Evolutionary conservation across 1,140 invertebrate species (phyloP), one percentile per base, ranked within the genome.

Genomic region (Mya arenaria): DNA sequence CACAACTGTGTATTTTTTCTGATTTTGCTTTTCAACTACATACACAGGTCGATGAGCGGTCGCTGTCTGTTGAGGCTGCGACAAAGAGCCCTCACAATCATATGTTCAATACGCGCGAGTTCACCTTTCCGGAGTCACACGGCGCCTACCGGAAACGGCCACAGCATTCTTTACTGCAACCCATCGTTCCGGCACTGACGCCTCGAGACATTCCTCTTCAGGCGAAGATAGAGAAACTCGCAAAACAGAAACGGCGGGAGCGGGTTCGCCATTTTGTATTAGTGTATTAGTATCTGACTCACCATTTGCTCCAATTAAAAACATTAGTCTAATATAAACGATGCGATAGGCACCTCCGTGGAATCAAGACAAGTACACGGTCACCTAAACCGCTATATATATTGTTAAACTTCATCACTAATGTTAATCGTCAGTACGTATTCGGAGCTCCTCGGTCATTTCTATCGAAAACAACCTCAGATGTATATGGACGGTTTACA

Each of bases 161-260:
- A 1, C 28, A 37, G 32, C 77, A 65, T 69, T 48, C 48, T 58
- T 56, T 69, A 19, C 75, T 37, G 3, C 23, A 62, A 5, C 23
- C 60, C 15, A 80, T 80, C 25, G 77, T 80, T 23, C 77, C 77
- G 5, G 77, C 77, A 10, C 28, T 80, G 0, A 80, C 77, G 37
- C 77, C 77, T 6, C 55, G 66, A 37, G 77, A 80, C 25, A 48
- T 56, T 39, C 77, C 77, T 3, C 34, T 80, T 19, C 77, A 80
- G 36, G 77, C 77, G 56, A 69, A 80, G 56, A 80, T 80, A 58
- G 77, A 80, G 71, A 80, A 80, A 62, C 52, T 80, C 25, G 77
- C 77, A 23, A 80, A 80, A 71, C 77, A 80, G 44, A 80, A 80
- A 32, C 25, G 77, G 34, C 39, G 48, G 23, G 77, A 80, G 48